Evolutionary conservation across 2,888 invertebrate genomes (phyloP), one percentile per base, ranked within the genome.

Genomic region (Nephrocerus scutellatus): DNA sequence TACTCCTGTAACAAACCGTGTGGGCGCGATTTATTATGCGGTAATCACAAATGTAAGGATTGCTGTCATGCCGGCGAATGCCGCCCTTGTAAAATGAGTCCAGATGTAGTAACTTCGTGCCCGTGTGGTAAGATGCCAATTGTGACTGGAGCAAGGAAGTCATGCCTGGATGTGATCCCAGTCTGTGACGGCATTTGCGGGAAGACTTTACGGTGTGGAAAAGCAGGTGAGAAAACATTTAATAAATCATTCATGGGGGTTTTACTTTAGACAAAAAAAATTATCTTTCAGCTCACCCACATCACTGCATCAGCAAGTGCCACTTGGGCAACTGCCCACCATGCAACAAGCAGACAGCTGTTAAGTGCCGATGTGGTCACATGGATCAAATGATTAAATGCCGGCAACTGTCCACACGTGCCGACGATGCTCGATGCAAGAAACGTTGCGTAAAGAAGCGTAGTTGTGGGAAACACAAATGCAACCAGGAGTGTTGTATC

Each of bases 361-460:
- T 88, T 1, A 77, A 77, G 39, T 93, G 93, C 55, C 82, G 89
- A 24, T 93, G 93, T 60, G 89, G 88, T 1, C 80, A 82, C 60
- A 83, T 85, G 68, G 84, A 83, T 52, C 83, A 84, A 54, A 82
- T 88, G 60, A 75, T 91, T 35, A 76, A 80, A 3, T 92, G 92
- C 60, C 70, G 71, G 0, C 79, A 86, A 35, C 66, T 89, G 8
- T 77, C 76, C 0, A 74, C 79, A 1, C 76, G 80, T 57, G 74
- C 78, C 30, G 80, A 82, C 56, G 84, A 84, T 56, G 80, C 84
- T 2, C 72, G 82, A 19, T 97, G 97, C 66, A 84, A 90, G 59
- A 88, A 84, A 57, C 84, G 86, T 53, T 97, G 97, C 62, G 84
- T 82, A 36, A 92, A 91, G 73, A 84, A 85, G 63, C 74, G 87